Base-by-base conservation (phyloP, 2,888 invertebrate species). In the Caenorhabditis doughertyi region DNA sequence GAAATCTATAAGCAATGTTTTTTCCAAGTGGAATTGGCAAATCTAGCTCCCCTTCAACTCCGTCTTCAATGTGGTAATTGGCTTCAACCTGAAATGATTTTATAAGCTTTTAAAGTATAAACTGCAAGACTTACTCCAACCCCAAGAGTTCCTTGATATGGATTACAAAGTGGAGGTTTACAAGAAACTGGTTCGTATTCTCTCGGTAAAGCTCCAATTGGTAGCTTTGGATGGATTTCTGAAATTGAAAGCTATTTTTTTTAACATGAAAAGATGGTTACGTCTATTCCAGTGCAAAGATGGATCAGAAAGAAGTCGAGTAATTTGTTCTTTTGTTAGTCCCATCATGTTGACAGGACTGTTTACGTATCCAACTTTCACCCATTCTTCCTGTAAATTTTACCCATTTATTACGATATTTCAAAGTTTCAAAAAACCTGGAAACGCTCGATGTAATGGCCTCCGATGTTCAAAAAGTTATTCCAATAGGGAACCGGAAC, bases 131-230 rank as follows among this genome's bases (percentile, higher is more conserved):
- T 56, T 55, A 87, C 87, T 18, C 88, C 88, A 39, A 87, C 72
- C 2, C 80, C 83, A n/a, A 88, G 74, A 2, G 84, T 83, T 42
- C 79, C 81, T 32, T 67, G 53, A 67, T 87, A 87, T 1, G 88
- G 88, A 53, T 87, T 87, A 49, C 88, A 88, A 11, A 88, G 29
- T 9, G 88, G 88, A 5, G 88, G 85, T 44, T 84, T 84, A 60
- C 88, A 88, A 21, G 82, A 82, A 11, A 86, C 51, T 21, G 88
- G 88, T 27, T 80, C 81, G 42, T 76, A 79, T 16, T 84, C 79
- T 56, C 79, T 77, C 21, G 88, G 85, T 13, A 87, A 70, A 16
- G 84, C 80, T 8, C 85, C 88, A 25, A 88, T 62, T 18, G 88
- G 87, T 5, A 88, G 23, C 5, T 72, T 79, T 11, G 88, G 88